Evolutionary conservation across 1,140 invertebrate genomes (phyloP).

Genomic region (Notospermus geniculatus): DNA sequence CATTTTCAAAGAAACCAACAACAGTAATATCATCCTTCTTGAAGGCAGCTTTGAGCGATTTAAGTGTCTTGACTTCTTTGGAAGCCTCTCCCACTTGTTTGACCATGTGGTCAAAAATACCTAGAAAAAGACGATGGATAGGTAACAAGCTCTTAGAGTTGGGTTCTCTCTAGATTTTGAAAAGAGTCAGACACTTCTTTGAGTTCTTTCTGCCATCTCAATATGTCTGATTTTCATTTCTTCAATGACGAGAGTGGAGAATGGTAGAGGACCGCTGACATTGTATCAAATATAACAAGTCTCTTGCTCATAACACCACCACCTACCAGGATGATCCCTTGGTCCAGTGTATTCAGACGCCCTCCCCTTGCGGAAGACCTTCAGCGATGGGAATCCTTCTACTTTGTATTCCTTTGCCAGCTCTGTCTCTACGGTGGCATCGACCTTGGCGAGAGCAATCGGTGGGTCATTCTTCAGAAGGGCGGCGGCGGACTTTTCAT

Average conservation of each 20-base stretch:
- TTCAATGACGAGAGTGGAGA: too few species aligned
- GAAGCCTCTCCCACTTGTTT: slow-evolving; percentile 57
- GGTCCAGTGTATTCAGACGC: slow-evolving; percentile 92
- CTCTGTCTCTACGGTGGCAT: slow-evolving; percentile 70
- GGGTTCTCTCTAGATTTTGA: too few species aligned
- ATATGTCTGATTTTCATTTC: too few species aligned
- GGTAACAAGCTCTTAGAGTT: too few species aligned
- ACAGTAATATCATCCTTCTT: slow-evolving; percentile 58
- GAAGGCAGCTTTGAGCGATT: slow-evolving; percentile 55
- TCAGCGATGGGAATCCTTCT: slow-evolving; percentile 92
- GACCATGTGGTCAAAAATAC: slow-evolving; percentile 61
- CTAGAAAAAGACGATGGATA: slow-evolving; percentile 36
- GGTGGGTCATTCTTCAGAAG: slow-evolving; percentile 83
- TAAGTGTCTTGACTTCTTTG: slow-evolving; percentile 47
- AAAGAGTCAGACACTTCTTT: too few species aligned
- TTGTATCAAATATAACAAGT: too few species aligned
- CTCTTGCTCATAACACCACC: background rate
- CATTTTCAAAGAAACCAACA: slow-evolving; percentile 61
- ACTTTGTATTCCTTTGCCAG: slow-evolving; percentile 86
- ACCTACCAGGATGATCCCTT: slow-evolving; percentile 56
- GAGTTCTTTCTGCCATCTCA: too few species aligned
- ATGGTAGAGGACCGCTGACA: too few species aligned
- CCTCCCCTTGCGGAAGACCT: slow-evolving; percentile 89
- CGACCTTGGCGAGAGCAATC: slow-evolving; percentile 78
- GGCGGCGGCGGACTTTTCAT: slow-evolving; percentile 84